phyloP scores from a whole-genome alignment of 2,888 invertebrate genomes.

The Brachypalpus laphriformis region DNA sequence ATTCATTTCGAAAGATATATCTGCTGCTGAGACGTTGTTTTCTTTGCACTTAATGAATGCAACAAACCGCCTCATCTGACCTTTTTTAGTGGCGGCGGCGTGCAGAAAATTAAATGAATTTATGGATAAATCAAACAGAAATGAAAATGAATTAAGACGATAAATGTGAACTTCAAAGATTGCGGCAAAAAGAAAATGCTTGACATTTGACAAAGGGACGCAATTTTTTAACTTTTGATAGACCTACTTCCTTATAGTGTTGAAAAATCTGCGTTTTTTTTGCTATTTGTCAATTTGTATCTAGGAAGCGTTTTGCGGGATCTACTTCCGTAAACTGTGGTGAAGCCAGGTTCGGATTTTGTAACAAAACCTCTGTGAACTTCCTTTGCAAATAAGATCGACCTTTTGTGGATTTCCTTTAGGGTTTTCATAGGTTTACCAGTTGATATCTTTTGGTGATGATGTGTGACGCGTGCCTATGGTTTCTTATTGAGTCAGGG shows the following conservation, averaged over 20 bases:
- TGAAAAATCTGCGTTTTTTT: not conserved
- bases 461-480: too few relatives aligned
- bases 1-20: constrained; percentile 43
- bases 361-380: too few relatives aligned
- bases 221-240: not conserved
- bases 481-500: too few relatives aligned
- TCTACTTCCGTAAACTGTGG: too few relatives aligned
- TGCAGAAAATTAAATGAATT: constrained; percentile 45
- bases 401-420: too few relatives aligned
- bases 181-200: not conserved
- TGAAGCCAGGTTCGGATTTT: too few relatives aligned
- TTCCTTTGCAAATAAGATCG: too few relatives aligned
- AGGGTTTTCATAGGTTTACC: too few relatives aligned
- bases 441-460: too few relatives aligned
- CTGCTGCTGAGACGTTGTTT: not conserved
- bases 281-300: not conserved
- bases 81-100: constrained; percentile 42
- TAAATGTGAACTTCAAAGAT: constrained; percentile 63
- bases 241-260: not conserved
- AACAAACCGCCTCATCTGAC: constrained; percentile 45
- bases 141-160: constrained; percentile 28
- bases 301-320: too few relatives aligned
- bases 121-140: constrained; percentile 60
- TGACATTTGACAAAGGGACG: not conserved
- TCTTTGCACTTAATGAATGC: constrained; percentile 50